Evolutionary conservation across 2,113 vertebrate genomes (phyloP).

Genomic region (Oceanodroma tethys): DNA sequence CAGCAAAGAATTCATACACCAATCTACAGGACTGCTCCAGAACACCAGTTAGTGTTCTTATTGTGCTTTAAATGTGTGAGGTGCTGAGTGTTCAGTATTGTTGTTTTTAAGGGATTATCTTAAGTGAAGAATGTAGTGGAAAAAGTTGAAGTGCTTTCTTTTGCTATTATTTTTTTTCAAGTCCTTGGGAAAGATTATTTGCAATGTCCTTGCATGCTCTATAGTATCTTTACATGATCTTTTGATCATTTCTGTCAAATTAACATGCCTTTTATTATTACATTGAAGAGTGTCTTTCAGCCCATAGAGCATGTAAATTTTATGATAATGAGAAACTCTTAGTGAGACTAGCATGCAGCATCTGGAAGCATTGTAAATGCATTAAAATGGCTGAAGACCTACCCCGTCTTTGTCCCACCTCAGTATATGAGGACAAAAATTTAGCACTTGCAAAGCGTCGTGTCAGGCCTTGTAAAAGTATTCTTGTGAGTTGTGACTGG

Average conservation of each 20-base stretch:
- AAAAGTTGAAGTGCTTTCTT: background rate
- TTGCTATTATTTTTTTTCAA: background rate
- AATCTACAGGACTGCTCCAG: background rate
- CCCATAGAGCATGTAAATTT: constrained; percentile 35
- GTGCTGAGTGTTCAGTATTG: background rate
- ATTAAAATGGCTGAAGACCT: constrained; percentile 8
- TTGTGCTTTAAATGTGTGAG: background rate
- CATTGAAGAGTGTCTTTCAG: constrained; percentile 25
- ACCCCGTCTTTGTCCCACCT: background rate
- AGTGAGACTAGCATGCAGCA: background rate
- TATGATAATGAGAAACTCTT: constrained; percentile 53
- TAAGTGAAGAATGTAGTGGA: background rate
- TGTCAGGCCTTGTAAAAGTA: background rate
- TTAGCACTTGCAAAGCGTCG: background rate
- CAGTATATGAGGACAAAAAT: background rate
- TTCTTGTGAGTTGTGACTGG: background rate
- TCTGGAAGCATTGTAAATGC: constrained; percentile 21
- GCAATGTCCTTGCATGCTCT: background rate
- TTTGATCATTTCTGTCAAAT: constrained; percentile 18
- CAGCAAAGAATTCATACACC: background rate
- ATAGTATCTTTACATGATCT: background rate
- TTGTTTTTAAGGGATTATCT: background rate
- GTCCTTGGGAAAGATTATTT: background rate
- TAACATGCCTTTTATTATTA: constrained; percentile 35
- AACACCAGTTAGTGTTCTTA: background rate